Evolutionary conservation across 2,113 vertebrate species (phyloP).

Genomic region (Nyctibius bracteatus): DNA sequence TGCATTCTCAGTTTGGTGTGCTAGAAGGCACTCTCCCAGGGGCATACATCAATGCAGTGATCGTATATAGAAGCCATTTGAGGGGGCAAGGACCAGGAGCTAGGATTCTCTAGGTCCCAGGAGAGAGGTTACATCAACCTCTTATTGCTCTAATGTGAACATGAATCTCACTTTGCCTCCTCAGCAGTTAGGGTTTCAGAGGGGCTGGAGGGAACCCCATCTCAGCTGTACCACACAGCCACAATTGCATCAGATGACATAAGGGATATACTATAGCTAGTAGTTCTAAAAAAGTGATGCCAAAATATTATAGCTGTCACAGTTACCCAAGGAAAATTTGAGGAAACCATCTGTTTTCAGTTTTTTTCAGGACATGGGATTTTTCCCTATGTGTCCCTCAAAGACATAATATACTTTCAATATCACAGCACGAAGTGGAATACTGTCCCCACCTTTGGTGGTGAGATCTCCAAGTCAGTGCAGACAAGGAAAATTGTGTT

Average conservation of each 20-base stretch:
- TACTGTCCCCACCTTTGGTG: background rate
- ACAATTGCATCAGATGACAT: background rate
- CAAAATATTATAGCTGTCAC: background rate
- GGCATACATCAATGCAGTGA: background rate
- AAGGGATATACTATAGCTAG: background rate
- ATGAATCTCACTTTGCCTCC: background rate
- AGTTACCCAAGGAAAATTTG: background rate
- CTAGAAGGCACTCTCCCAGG: background rate
- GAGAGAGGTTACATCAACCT: background rate
- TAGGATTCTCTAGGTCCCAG: background rate
- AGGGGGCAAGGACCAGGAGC: background rate
- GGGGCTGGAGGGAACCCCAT: background rate
- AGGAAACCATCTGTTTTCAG: background rate
- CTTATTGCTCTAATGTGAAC: background rate
- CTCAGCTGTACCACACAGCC: background rate
- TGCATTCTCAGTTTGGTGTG: background rate
- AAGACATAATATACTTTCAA: background rate
- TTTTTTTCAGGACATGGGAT: background rate
- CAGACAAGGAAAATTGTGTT: background rate
- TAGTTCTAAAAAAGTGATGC: background rate
- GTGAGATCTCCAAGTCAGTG: background rate
- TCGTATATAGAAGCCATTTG: background rate
- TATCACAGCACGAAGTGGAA: background rate
- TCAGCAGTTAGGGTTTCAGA: background rate
- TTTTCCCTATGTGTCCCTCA: background rate